Percentiles rank a stretch among this genome's conserved stretches.
Evolutionary conservation across 2,888 invertebrate species (phyloP).

Genomic region (Leptothorax acervorum): DNA sequence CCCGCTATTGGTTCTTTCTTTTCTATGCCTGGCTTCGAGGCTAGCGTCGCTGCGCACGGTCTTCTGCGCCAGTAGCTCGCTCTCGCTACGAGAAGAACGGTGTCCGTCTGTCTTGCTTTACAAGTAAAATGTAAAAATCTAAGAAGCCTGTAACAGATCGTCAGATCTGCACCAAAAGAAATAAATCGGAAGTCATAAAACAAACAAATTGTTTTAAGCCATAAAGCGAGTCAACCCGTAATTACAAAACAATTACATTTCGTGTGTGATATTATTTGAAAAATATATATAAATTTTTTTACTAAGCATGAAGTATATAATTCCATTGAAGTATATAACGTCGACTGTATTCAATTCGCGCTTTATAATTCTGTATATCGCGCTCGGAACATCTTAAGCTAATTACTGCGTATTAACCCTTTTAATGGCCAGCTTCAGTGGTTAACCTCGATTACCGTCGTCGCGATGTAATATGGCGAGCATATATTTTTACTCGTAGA

Average conservation of each 20-base stretch:
- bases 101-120: no score
- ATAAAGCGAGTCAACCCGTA: no score
- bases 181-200: no score
- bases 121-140: no score
- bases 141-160: no score
- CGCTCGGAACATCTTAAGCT: conserved; percentile 5
- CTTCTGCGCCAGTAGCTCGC: no score
- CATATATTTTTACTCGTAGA: background rate
- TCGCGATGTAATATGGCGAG: background rate
- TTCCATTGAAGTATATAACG: background rate
- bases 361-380: background rate
- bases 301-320: background rate
- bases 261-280: background rate
- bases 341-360: background rate
- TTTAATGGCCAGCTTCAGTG: conserved; percentile 17
- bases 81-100: no score
- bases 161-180: no score
- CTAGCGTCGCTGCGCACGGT: no score
- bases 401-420: conserved; percentile 27
- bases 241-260: conserved; percentile 26
- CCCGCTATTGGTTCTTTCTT: no score
- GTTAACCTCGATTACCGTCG: conserved; percentile 13
- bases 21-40: no score
- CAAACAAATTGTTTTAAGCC: no score
- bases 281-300: background rate